Conservation (phyloP, 2,797 vertebrate genomes). For the Valencia hispanica region DNA sequence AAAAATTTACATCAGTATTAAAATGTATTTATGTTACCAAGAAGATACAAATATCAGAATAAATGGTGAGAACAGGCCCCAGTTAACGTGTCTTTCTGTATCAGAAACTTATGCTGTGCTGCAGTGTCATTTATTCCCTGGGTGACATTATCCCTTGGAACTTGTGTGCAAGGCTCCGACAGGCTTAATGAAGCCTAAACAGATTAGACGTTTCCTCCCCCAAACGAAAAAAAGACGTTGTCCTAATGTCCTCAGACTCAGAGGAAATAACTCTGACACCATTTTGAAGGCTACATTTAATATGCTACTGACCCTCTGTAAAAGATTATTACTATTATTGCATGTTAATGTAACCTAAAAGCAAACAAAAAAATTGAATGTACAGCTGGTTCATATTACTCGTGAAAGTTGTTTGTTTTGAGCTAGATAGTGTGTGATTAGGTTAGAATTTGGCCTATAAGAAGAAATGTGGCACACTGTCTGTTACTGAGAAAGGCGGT, state of each 20-base stretch:
- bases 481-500: constrained; percentile 6
- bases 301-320: constrained; percentile 8
- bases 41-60: neutral
- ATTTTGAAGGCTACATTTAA: constrained; percentile 53
- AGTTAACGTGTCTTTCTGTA: neutral
- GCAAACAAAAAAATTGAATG: neutral
- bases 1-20: neutral
- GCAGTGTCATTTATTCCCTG: constrained; percentile 13
- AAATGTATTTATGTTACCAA: neutral
- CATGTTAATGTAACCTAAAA: constrained; percentile 5
- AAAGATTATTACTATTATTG: neutral
- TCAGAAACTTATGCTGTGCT: neutral
- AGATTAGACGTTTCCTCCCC: constrained; percentile 59
- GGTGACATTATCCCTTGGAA: constrained; percentile 35
- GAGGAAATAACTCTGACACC: constrained; percentile 64
- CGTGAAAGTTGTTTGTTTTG: neutral
- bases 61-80: neutral
- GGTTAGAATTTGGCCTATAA: neutral
- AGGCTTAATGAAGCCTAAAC: constrained; percentile 58
- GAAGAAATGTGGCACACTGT: neutral
- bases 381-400: neutral
- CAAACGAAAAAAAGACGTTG: constrained; percentile 35
- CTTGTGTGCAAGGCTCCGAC: constrained; percentile 26
- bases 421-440: neutral
- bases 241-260: constrained; percentile 53